Evolutionary conservation across 2,797 vertebrate species (phyloP).

Genomic region (Enteromius argenteus): DNA sequence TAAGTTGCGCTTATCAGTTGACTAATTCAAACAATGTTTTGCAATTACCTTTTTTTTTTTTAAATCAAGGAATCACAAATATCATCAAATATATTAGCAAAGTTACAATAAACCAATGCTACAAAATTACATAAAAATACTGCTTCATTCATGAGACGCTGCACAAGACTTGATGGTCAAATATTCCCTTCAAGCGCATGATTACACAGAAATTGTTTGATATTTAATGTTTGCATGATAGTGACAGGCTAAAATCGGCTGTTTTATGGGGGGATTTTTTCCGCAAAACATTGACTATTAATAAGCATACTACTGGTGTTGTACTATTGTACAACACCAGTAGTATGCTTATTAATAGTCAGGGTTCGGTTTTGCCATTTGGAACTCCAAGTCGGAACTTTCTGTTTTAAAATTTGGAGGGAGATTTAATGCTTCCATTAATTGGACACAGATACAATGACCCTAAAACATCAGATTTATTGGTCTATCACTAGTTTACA

Average conservation of each 20-base stretch:
- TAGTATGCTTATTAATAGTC: no score
- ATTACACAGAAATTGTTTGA: neutral
- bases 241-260: neutral
- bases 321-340: neutral
- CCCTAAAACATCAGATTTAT: slow-evolving; percentile 13
- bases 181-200: neutral
- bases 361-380: neutral
- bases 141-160: neutral
- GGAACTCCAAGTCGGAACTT: neutral
- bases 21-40: neutral
- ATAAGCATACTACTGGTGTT: neutral
- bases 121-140: neutral
- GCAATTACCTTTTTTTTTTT: neutral
- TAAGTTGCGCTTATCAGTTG: neutral
- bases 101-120: neutral
- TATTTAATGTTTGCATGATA: neutral
- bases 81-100: neutral
- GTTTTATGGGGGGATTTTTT: neutral
- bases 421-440: neutral
- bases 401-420: slow-evolving; percentile 8
- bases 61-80: neutral
- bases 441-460: neutral
- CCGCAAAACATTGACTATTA: neutral
- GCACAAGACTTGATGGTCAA: neutral
- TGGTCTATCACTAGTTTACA: neutral